Evolutionary conservation across 2,888 invertebrate genomes (phyloP), one percentile per base, ranked within the genome.

Genomic region (Agrilus cyanescens): DNA sequence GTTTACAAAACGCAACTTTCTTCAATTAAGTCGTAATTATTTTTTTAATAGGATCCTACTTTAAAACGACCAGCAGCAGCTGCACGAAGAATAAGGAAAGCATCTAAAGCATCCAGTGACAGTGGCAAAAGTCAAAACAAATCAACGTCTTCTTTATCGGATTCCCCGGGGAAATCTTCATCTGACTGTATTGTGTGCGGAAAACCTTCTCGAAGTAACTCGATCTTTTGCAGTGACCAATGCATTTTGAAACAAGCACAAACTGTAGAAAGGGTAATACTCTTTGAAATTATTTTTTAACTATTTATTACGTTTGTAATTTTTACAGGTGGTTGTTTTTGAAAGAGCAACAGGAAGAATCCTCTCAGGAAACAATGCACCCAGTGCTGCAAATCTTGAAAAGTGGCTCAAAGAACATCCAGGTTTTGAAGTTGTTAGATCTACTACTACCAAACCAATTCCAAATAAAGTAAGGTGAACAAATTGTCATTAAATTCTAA

Each of bases 401-500:
- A 72, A 78, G 16, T 94, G 90, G 90, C 69, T 94, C 8, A 80
- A 83, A 59, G 81, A 82, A 52, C 85, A 94, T 71, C 91, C 90
- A 3, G 84, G 85, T 0, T 93, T 80, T 64, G 88, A 91, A 71
- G 85, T 90, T 0, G 78, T 90, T 4, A 74, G 78, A 46, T 78
- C 81, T 0, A 77, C 57, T 16, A 59, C 59, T 37, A 63, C 60
- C 54, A 56, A 61, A 42, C 58, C 60, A 10, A 57, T 61, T 8
- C 52, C 59, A 6, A 46, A 40, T 13, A 50, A 50, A 43, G 46
- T 48, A 46, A 20, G 36, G 18, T 31, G 15, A 25, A 16, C 3
- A 16, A 38, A 8, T 10, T 25, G 4, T 25, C 25, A 25, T 7
- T 30, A 30, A 10, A 10, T 30, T 30, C 10, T 30, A 10, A 10